Conservation (phyloP, 2,113 vertebrate genomes). For the Excalfactoria chinensis region DNA sequence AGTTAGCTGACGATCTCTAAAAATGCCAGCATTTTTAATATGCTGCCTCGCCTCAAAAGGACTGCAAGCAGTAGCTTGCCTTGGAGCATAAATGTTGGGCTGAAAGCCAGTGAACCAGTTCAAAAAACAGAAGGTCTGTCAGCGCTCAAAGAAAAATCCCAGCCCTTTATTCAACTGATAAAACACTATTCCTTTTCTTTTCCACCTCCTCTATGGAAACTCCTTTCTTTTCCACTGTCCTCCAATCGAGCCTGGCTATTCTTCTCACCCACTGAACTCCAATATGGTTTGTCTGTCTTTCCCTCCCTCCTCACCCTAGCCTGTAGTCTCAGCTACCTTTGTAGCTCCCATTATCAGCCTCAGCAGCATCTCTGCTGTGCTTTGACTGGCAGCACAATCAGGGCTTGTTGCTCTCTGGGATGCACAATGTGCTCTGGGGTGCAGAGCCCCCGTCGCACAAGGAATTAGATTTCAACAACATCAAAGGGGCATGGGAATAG, state of each 20-base stretch:
- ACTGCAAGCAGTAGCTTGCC: slow-evolving; percentile 2
- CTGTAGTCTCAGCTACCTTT: slow-evolving; percentile 56
- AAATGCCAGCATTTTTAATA: background rate
- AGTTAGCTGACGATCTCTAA: background rate
- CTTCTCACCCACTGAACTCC: slow-evolving; percentile 40
- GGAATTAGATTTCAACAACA: slow-evolving; percentile 31
- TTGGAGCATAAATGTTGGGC: background rate
- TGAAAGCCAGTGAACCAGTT: slow-evolving; percentile 31
- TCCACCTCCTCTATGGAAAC: slow-evolving; percentile 34
- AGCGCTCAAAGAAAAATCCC: slow-evolving; percentile 1
- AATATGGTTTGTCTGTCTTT: background rate
- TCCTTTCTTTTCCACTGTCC: slow-evolving; percentile 8
- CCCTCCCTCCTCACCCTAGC: background rate
- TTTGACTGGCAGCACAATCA: slow-evolving; percentile 58
- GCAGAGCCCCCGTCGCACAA: background rate
- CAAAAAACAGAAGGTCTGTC: slow-evolving; percentile 39
- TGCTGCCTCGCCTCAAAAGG: background rate
- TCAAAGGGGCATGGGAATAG: slow-evolving; percentile 11
- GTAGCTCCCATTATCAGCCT: slow-evolving; percentile 37
- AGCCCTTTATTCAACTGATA: slow-evolving; percentile 14
- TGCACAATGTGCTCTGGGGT: slow-evolving; percentile 24
- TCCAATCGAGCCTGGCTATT: slow-evolving; percentile 35
- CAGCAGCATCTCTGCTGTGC: slow-evolving; percentile 16
- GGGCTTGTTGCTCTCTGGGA: slow-evolving; percentile 30
- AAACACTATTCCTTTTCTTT: slow-evolving; percentile 12